Evolutionary conservation across 2,797 vertebrate genomes (phyloP), one percentile per base, ranked within the genome.

Genomic region (Bradypus variegatus): DNA sequence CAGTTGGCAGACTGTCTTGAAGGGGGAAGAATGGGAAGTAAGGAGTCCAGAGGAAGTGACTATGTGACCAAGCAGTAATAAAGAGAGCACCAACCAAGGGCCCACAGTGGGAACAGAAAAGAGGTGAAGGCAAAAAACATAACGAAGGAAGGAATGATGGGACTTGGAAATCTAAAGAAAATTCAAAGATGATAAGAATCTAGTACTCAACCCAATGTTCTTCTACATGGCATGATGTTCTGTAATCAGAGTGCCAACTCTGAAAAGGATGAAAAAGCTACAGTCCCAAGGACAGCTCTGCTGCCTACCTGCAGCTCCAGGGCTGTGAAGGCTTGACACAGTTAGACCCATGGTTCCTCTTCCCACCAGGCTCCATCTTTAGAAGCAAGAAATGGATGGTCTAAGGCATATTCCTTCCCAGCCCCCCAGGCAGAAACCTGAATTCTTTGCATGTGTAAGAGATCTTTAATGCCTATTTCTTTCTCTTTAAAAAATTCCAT

Each of bases 401-500:
- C 53, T 72, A 58, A 83, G 38, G 23, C 29, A 64, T 90, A 65
- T 92, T 86, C n/a, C 70, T 88, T 77, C 48, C 55, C 60, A 93
- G 10, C 5, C 10, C 45, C 60, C 13, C 19, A 45, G 60, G 73
- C 33, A 89, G 62, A 94, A 93, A 33, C 64, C 67, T 81, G 65
- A 77, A 36, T 89, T 90, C 91, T 79, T 55, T 92, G 65, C 72
- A 73, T 82, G 23, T 38, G 92, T 48, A 87, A 87, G 70, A 83
- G 58, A 89, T 94, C 19, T 70, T 55, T 70, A 86, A 78, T 78
- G 67, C 64, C 88, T 12, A 13, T 88, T 87, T 92, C 50, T 91
- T 88, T 31, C 41, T 29, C 79, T 85, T 75, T 80, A 86, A 77
- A 38, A 77, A 58, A 82, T 11, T 75, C n/a, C 64, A 76, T 31